Evolutionary conservation across 2,797 vertebrate genomes (phyloP).

Genomic region (Pristis pectinata): DNA sequence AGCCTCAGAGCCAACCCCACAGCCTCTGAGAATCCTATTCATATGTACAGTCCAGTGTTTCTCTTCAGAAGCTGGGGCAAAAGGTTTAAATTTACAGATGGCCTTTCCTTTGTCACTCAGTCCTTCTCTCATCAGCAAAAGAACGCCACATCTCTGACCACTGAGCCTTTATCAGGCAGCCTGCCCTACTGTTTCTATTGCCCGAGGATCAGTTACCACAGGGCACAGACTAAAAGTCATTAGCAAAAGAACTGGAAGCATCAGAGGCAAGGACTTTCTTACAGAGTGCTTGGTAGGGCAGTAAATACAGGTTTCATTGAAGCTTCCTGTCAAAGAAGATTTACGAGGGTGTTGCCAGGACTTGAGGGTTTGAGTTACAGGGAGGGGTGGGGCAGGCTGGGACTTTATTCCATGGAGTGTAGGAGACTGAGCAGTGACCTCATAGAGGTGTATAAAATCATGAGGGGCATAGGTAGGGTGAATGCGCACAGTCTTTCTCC

Average conservation of each 20-base stretch:
- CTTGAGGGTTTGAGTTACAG: no score
- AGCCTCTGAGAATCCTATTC: slow-evolving; percentile 62
- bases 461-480: no score
- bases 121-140: neutral
- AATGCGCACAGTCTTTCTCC: no score
- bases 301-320: no score
- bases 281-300: neutral
- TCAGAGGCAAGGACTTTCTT: neutral
- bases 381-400: no score
- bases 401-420: no score
- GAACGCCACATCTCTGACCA: no score
- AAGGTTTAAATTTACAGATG: neutral
- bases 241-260: no score
- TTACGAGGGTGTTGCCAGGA: no score
- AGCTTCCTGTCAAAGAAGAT: neutral
- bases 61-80: neutral
- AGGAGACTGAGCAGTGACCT: no score
- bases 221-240: neutral
- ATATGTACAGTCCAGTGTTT: slow-evolving; percentile 63
- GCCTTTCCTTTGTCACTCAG: neutral
- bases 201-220: neutral
- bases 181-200: neutral
- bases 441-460: no score
- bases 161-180: neutral
- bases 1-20: slow-evolving; percentile 48